Percentiles rank a stretch among this genome's conserved stretches.
These are phyloP conservation scores for Nebria brevicollis DNA, from an alignment of 2,888 invertebrate species.

Conservation along the genomic window DNA sequence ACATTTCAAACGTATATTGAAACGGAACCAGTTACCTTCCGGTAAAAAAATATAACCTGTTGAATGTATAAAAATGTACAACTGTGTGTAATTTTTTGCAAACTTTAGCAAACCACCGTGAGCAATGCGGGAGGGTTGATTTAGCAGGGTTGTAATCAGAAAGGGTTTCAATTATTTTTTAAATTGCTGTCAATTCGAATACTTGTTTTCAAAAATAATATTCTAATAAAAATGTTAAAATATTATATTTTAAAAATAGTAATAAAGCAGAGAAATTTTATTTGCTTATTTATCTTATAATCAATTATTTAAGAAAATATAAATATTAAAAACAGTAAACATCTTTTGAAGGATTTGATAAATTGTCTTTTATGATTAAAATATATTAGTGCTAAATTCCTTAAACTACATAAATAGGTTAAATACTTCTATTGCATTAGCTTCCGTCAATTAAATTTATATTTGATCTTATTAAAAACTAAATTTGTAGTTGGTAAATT, in stretches of 20 bases:
- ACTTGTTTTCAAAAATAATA: background rate
- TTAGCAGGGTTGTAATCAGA: slow-evolving; percentile 28
- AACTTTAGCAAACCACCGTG: slow-evolving; percentile 31
- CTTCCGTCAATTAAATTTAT: background rate
- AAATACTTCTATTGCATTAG: background rate
- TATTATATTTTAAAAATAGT: too few relatives aligned
- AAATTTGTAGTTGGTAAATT: background rate
- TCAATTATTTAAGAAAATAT: too few relatives aligned
- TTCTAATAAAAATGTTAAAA: background rate
- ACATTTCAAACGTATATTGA: slow-evolving; percentile 3
- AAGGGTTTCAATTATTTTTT: background rate
- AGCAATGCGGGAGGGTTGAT: slow-evolving; percentile 29
- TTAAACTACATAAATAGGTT: background rate
- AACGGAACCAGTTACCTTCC: slow-evolving; percentile 4
- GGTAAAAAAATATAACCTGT: slow-evolving; percentile 41
- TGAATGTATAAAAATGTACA: slow-evolving; percentile 45
- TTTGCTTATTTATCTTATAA: background rate
- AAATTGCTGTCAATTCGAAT: background rate
- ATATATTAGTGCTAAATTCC: background rate
- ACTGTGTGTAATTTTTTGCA: slow-evolving; percentile 41
- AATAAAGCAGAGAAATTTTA: too few relatives aligned
- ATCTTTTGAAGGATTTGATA: too few relatives aligned
- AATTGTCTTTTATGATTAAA: background rate
- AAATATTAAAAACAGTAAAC: too few relatives aligned
- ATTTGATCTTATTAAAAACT: background rate